These are phyloP conservation scores for Philopedon plagiatum DNA, from an alignment of 2,888 invertebrate species.

Conservation along the genomic window DNA sequence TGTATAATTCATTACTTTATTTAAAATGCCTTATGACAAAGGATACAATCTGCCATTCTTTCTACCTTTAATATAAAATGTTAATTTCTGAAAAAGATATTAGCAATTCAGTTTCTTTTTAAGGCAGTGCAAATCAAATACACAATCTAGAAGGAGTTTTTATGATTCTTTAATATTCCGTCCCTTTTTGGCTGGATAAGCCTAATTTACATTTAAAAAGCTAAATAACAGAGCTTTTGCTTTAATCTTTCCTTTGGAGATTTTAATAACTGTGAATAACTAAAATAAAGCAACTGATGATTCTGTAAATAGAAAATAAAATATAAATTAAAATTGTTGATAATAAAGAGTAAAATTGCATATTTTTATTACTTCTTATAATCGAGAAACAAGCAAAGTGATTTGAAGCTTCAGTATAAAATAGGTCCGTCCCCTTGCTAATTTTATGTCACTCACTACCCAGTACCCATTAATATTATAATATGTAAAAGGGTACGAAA, in stretches of 20 bases:
- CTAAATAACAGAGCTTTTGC: slow-evolving; percentile 33
- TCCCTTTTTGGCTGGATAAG: slow-evolving; percentile 34
- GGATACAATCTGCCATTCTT: slow-evolving; percentile 23
- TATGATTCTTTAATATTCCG: slow-evolving; percentile 42
- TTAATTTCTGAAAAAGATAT: slow-evolving; percentile 27
- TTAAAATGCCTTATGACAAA: neutral
- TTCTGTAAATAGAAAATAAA: slow-evolving; percentile 13
- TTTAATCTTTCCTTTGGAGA: slow-evolving; percentile 33
- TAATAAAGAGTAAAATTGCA: neutral
- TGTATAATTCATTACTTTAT: neutral
- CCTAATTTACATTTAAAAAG: slow-evolving; percentile 44
- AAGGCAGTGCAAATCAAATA: slow-evolving; percentile 33
- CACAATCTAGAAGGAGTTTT: slow-evolving; percentile 38
- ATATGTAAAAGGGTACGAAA: too few relatives aligned
- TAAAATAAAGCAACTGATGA: slow-evolving; percentile 18
- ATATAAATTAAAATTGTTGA: neutral
- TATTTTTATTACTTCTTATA: too few relatives aligned
- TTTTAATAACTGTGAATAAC: slow-evolving; percentile 37
- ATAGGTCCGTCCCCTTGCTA: too few relatives aligned
- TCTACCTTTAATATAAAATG: slow-evolving; percentile 41
- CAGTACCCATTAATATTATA: too few relatives aligned
- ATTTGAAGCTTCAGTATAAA: too few relatives aligned
- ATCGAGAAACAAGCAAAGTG: too few relatives aligned
- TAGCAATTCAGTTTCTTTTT: slow-evolving; percentile 23
- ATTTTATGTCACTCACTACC: too few relatives aligned